Evolutionary conservation across 2,113 vertebrate genomes (phyloP).

Genomic region (Odobenus rosmarus): DNA sequence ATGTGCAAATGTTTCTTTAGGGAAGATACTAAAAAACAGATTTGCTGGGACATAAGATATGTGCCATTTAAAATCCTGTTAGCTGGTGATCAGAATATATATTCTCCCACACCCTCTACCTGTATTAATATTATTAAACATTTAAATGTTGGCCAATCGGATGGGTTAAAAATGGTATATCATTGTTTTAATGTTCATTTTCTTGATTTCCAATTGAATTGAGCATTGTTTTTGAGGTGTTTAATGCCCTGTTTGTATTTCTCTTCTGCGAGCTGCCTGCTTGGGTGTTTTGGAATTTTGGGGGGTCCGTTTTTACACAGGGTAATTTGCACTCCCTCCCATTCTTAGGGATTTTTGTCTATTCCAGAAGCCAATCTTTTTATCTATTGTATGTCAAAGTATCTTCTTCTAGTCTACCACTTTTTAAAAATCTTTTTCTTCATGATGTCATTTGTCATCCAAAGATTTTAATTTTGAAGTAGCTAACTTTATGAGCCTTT

Average conservation of each 20-base stretch:
- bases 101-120: not conserved
- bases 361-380: not conserved
- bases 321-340: not conserved
- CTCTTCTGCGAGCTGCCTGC: not conserved
- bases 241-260: not conserved
- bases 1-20: conserved; percentile 7
- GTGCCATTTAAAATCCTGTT: not conserved
- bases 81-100: not conserved
- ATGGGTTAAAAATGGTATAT: not conserved
- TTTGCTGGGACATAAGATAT: not conserved
- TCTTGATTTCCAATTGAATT: not conserved
- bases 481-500: not conserved
- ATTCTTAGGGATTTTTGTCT: conserved; percentile 5
- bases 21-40: not conserved
- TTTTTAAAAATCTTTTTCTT: not conserved
- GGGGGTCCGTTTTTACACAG: not conserved
- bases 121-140: not conserved
- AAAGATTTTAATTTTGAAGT: conserved; percentile 26
- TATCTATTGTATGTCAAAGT: not conserved
- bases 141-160: not conserved
- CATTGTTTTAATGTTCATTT: not conserved
- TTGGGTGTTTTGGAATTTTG: not conserved
- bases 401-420: not conserved
- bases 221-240: not conserved
- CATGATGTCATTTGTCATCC: not conserved